These are phyloP conservation scores for Blennius ocellaris DNA, from an alignment of 2,113 vertebrate genomes.

Conservation along the genomic window DNA sequence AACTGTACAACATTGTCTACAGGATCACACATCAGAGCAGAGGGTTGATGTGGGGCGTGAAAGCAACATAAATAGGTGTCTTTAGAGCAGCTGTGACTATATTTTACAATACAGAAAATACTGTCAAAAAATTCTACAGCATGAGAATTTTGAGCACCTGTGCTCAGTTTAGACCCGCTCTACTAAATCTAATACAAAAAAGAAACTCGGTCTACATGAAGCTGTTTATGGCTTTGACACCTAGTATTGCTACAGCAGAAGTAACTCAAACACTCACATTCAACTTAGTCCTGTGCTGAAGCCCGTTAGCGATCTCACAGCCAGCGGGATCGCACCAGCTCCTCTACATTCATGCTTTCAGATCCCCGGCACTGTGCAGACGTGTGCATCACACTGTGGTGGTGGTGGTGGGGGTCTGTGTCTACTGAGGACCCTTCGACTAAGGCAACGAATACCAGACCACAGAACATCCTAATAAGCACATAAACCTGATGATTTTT, in stretches of 20 bases:
- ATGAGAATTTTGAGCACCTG: not conserved
- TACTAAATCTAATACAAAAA: conserved; percentile 11
- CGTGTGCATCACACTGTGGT: conserved; percentile 7
- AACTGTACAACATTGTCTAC: conserved; percentile 34
- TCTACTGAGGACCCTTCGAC: conserved; percentile 37
- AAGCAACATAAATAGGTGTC: conserved; percentile 14
- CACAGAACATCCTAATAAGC: conserved; percentile 19
- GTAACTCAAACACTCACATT: conserved; percentile 30
- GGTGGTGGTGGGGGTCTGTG: not conserved
- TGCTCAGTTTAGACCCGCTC: not conserved
- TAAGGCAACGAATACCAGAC: conserved; percentile 53
- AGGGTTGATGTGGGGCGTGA: conserved; percentile 6
- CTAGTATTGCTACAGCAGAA: conserved; percentile 4
- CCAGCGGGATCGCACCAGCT: not conserved
- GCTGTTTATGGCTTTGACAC: conserved; percentile 39
- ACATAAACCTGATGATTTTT: conserved; percentile 25
- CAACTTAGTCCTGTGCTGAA: conserved; percentile 14
- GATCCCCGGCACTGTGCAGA: conserved; percentile 21
- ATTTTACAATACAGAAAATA: conserved; percentile 33
- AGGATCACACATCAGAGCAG: conserved; percentile 24
- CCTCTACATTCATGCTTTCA: conserved; percentile 45
- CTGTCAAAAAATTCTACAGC: conserved; percentile 30
- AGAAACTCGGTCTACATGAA: conserved; percentile 11
- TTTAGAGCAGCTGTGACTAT: conserved; percentile 37
- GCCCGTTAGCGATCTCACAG: not conserved